These are phyloP conservation scores for Antechinus stuartii DNA, from an alignment of 2,113 vertebrate species.

Conservation along the genomic window DNA sequence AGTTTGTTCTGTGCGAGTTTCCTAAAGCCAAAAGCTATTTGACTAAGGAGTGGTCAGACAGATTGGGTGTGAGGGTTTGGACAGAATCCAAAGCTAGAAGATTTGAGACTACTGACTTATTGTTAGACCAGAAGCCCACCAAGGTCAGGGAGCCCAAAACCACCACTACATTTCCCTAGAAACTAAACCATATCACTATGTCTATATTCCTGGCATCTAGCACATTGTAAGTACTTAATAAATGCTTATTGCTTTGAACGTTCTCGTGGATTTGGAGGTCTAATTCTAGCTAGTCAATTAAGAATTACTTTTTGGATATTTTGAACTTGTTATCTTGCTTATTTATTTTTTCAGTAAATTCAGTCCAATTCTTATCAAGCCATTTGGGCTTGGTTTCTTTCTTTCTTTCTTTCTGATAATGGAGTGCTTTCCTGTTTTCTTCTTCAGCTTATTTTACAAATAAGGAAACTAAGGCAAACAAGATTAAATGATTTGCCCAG, in stretches of 20 bases:
- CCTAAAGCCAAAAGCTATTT: too few species aligned
- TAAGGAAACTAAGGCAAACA: background rate
- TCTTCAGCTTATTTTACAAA: background rate
- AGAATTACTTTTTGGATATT: background rate
- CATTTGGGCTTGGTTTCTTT: too few species aligned
- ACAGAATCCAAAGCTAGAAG: too few species aligned
- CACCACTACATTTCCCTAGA: too few species aligned
- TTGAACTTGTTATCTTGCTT: background rate
- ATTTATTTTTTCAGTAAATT: too few species aligned
- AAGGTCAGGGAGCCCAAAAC: too few species aligned
- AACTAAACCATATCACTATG: background rate
- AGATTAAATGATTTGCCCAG: background rate
- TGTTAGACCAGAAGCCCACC: too few species aligned
- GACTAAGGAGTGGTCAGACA: too few species aligned
- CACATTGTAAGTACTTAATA: background rate
- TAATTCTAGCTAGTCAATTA: background rate
- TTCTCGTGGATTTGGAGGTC: background rate
- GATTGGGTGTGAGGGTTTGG: too few species aligned
- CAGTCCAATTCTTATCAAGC: too few species aligned
- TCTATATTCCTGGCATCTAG: background rate
- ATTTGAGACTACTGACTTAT: too few species aligned
- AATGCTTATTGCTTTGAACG: background rate
- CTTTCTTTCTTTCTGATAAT: background rate
- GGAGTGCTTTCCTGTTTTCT: background rate
- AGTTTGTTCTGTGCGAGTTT: too few species aligned